phyloP scores from a whole-genome alignment of 2,113 vertebrate genomes.

The Brachypteracias leptosomus region DNA sequence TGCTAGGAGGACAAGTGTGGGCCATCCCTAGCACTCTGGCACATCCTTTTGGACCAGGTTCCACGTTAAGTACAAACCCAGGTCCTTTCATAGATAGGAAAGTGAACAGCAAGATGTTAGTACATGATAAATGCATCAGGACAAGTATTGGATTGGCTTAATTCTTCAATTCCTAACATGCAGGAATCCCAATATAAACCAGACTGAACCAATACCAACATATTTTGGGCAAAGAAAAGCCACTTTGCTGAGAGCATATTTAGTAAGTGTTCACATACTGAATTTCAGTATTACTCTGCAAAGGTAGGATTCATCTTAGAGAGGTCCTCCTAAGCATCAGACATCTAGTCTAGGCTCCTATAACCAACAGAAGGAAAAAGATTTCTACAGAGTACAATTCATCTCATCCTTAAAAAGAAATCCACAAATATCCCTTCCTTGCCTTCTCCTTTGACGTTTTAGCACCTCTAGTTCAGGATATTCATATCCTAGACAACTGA shows the following conservation, averaged over 20 bases:
- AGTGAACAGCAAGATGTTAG: background rate
- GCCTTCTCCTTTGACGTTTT: background rate
- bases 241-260: background rate
- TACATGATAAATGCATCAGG: background rate
- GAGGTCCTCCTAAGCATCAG: background rate
- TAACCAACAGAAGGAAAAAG: background rate
- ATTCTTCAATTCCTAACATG: background rate
- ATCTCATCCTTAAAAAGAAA: background rate
- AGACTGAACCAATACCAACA: background rate
- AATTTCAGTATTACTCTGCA: background rate
- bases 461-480: background rate
- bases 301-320: background rate
- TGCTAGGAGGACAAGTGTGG: background rate
- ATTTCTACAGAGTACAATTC: background rate
- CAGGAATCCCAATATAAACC: background rate
- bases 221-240: background rate
- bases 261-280: background rate
- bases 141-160: background rate
- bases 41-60: background rate
- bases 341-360: background rate
- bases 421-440: background rate
- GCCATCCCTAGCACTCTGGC: rapidly evolving
- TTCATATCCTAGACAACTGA: background rate
- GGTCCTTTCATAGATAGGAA: background rate
- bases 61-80: background rate